phyloP scores from a whole-genome alignment of 2,797 vertebrate species.

The Agapornis canus region DNA sequence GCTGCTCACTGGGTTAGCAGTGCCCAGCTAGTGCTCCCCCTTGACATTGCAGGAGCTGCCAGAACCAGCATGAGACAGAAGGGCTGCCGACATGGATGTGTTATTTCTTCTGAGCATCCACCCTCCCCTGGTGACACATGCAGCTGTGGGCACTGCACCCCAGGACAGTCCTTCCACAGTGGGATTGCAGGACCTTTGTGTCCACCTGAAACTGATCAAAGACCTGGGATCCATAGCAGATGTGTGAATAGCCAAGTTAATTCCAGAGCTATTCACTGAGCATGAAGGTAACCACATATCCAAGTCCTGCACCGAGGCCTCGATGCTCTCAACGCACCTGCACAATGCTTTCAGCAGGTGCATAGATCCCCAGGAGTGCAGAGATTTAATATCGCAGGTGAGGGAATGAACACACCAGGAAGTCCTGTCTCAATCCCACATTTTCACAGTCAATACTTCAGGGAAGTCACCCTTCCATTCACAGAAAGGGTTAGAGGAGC shows the following conservation, averaged over 20 bases:
- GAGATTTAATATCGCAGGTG: accelerated
- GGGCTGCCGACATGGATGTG: accelerated
- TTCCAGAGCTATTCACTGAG: accelerated
- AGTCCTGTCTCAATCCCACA: accelerated
- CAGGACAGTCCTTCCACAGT: accelerated
- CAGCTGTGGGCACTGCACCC: neutral
- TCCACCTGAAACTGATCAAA: accelerated
- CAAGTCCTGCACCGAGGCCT: accelerated
- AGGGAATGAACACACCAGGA: accelerated
- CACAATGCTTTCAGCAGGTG: accelerated
- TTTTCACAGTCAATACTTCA: accelerated
- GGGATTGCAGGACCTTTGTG: accelerated
- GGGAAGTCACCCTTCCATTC: accelerated
- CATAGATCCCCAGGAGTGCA: accelerated
- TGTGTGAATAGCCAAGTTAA: accelerated
- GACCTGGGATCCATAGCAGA: accelerated
- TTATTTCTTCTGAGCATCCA: accelerated
- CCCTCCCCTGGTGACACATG: neutral
- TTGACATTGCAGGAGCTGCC: neutral
- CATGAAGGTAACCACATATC: accelerated
- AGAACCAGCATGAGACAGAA: neutral
- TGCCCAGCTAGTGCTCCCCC: neutral
- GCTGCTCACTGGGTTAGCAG: accelerated
- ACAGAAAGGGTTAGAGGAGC: accelerated
- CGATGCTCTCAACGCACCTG: accelerated